phyloP scores from a whole-genome alignment of 2,888 invertebrate genomes.

The Drosophila anceps region DNA sequence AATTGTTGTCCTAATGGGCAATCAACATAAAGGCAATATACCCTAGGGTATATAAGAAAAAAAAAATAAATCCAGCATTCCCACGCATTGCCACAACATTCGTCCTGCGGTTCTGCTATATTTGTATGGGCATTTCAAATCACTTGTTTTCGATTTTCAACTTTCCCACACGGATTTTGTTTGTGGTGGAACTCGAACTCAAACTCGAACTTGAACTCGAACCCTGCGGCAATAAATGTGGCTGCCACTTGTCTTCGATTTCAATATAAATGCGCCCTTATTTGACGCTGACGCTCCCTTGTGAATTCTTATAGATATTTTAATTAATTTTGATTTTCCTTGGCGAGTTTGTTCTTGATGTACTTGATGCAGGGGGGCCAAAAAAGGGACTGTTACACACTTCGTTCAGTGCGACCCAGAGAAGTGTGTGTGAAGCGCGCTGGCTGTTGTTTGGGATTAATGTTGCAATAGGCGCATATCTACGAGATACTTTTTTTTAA shows the following conservation, averaged over 20 bases:
- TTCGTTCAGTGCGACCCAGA: slow-evolving; percentile 30
- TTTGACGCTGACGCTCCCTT: slow-evolving; percentile 45
- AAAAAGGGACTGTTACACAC: slow-evolving; percentile 14
- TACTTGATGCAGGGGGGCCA: slow-evolving; percentile 21
- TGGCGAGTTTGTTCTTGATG: neutral
- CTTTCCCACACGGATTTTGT: slow-evolving; percentile 73
- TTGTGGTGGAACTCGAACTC: slow-evolving; percentile 42
- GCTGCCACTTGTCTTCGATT: slow-evolving; percentile 74
- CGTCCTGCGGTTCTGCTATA: slow-evolving; percentile 58
- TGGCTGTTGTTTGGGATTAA: slow-evolving; percentile 24
- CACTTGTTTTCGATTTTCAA: slow-evolving; percentile 77
- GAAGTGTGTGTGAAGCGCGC: slow-evolving; percentile 72
- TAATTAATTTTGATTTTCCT: slow-evolving; percentile 65
- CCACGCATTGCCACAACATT: slow-evolving; percentile 69
- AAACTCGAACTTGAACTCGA: slow-evolving; percentile 17
- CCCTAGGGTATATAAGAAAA: slow-evolving; percentile 23
- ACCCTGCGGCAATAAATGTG: slow-evolving; percentile 60
- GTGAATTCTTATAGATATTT: slow-evolving; percentile 65
- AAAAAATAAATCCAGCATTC: slow-evolving; percentile 55
- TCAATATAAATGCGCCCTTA: slow-evolving; percentile 59
- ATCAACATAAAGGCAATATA: slow-evolving; percentile 67
- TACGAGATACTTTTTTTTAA: slow-evolving; percentile 32
- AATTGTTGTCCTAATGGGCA: slow-evolving; percentile 79
- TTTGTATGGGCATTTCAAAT: slow-evolving; percentile 66
- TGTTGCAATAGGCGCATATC: slow-evolving; percentile 31